Conservation (phyloP, 2,797 vertebrate genomes). For the Tragelaphus eurycerus region DNA sequence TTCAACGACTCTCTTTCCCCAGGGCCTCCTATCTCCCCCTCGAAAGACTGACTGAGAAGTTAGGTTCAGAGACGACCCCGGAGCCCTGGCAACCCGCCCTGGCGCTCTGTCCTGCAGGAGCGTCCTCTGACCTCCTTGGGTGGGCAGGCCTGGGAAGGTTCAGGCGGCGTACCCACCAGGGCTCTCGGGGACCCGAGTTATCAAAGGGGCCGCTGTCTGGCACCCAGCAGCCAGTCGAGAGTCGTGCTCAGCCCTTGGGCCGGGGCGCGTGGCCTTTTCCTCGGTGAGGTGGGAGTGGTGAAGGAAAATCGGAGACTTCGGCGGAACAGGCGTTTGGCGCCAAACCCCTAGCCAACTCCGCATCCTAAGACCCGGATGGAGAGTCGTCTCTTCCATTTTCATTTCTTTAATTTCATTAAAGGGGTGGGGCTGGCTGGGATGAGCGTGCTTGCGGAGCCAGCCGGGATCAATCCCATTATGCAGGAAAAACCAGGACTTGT, state of each 20-base stretch:
- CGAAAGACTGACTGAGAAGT: neutral
- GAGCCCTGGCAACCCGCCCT: neutral
- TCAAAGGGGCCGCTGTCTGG: too few relatives aligned
- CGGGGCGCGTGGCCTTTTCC: neutral
- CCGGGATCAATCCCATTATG: neutral
- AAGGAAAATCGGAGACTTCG: neutral
- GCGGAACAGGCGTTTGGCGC: neutral
- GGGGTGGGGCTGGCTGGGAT: neutral
- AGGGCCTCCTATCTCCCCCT: neutral
- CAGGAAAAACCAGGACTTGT: neutral
- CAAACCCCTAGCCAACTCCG: neutral
- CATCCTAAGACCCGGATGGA: neutral
- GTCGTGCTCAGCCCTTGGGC: neutral
- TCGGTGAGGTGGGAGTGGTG: neutral
- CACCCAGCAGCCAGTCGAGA: neutral
- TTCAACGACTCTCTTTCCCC: too few relatives aligned
- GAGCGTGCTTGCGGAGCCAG: neutral
- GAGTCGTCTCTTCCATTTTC: neutral
- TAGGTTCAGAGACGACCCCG: neutral
- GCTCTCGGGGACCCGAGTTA: neutral
- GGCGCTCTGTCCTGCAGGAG: neutral
- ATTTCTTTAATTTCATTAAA: constrained; percentile 12
- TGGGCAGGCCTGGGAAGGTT: neutral
- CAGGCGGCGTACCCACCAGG: neutral
- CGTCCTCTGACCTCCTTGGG: neutral